Base-by-base conservation (phyloP, 1,140 invertebrate genomes). In the Heliconius melpomene region DNA sequence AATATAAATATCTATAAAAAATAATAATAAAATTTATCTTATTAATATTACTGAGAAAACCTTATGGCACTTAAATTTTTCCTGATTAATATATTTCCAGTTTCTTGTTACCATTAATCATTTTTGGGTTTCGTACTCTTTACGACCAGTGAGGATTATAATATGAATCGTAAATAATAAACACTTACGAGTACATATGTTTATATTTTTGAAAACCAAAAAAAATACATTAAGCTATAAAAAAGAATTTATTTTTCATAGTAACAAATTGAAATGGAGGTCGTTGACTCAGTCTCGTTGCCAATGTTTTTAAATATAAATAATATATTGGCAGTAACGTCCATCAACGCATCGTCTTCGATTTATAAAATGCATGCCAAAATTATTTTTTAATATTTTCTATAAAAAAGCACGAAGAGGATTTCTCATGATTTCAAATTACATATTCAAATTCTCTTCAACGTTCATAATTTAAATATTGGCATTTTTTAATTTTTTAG, bases 261-360 rank as follows among this genome's bases (percentile, higher is more conserved):
- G 11, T 29, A 66, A 66, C 60, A 66, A 13, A 66, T 29, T 66
- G n/a, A 29, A 66, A 29, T 66, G 60, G 60, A 66, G 60, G 60
- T 66, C 60, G 60, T 66, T 66, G 60, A 66, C 60, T 66, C 23
- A 66, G 23, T 26, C 11, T 13, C 26, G 60, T 66, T 66, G 60
- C 26, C 60, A 66, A 66, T 66, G 60, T 66, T 66, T 66, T 66
- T 66, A 66, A 66, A 66, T 66, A 66, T 66, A 66, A 66, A 66
- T 66, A 26, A 66, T 29, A 66, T 26, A 66, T 66, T 66, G 60
- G 60, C 60, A 26, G 23, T 29, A 16, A 66, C 60, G 60, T 66
- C 26, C 26, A 16, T 66, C 60, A 66, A 29, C 13, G 26, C 0
- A 66, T 66, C 60, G 26, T 6, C 54, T 57, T 66, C 23, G 23